These are phyloP conservation scores for Nematostella vectensis DNA, from an alignment of 92 coral and sea anemone genomes.

Conservation along the genomic window DNA sequence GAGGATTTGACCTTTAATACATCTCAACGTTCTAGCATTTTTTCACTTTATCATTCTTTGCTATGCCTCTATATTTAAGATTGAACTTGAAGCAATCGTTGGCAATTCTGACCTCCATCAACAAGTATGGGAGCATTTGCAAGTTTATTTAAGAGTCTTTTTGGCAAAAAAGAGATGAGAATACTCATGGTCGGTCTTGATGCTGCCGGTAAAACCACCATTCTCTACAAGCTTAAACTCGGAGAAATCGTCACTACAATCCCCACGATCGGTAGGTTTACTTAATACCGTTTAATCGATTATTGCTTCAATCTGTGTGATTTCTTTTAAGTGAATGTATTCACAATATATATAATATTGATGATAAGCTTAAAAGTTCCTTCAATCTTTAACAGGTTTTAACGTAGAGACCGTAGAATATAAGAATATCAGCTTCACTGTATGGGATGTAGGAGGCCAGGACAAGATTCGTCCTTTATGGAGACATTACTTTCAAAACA, in stretches of 20 bases:
- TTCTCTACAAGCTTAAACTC: constrained; percentile 86
- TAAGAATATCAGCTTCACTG: constrained; percentile 94
- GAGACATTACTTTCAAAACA: constrained; percentile 98
- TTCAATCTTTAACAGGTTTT: constrained; percentile 73
- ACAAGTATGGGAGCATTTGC: constrained; percentile 59
- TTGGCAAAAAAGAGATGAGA: constrained; percentile 97
- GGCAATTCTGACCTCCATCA: too few relatives aligned
- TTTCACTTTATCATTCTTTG: too few relatives aligned
- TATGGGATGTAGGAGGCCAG: constrained; percentile 99
- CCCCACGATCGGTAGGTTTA: constrained; percentile 92
- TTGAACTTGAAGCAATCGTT: too few relatives aligned
- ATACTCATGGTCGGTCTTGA: constrained; percentile 97
- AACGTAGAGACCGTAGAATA: constrained; percentile 96
- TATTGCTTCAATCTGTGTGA: background rate
- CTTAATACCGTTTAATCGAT: too few relatives aligned
- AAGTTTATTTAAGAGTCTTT: constrained; percentile 55
- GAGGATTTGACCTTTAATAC: too few relatives aligned
- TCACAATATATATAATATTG: background rate
- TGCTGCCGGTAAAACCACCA: constrained; percentile 96
- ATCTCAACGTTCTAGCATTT: too few relatives aligned
- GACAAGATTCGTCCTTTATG: constrained; percentile 97
- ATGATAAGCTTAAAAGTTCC: too few relatives aligned
- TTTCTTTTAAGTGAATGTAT: constrained; percentile 7
- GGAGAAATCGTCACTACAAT: constrained; percentile 99
- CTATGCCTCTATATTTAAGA: too few relatives aligned